These are phyloP conservation scores for Brachionus plicatilis DNA, from an alignment of 1,140 invertebrate genomes.

Conservation along the genomic window DNA sequence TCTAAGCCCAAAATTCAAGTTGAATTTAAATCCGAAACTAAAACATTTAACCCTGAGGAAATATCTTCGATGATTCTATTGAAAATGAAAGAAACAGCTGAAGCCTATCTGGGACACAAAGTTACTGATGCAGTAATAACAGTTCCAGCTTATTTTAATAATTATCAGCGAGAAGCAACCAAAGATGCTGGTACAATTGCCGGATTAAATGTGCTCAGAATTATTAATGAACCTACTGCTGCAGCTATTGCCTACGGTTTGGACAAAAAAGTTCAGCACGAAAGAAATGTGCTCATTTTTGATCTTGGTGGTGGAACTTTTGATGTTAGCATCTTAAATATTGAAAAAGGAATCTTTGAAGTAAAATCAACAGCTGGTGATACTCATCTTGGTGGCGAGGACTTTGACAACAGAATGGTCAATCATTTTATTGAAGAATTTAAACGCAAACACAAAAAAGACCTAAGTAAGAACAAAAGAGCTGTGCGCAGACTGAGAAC, in stretches of 20 bases:
- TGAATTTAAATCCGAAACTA: slow-evolving; percentile 79
- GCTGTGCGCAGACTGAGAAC: slow-evolving; percentile 83
- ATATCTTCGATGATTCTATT: slow-evolving; percentile 79
- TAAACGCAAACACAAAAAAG: slow-evolving; percentile 94
- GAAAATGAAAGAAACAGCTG: slow-evolving; percentile 85
- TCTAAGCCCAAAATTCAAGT: slow-evolving; percentile 75
- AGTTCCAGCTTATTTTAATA: slow-evolving; percentile 59
- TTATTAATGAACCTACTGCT: slow-evolving; percentile 58
- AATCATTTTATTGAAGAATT: slow-evolving; percentile 93
- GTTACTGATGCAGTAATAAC: slow-evolving; percentile 42
- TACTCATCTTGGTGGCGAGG: slow-evolving; percentile 94
- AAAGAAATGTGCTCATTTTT: slow-evolving; percentile 65
- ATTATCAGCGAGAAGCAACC: slow-evolving; percentile 59
- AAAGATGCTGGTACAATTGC: slow-evolving; percentile 60
- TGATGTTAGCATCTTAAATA: slow-evolving; percentile 88
- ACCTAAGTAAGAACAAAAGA: slow-evolving; percentile 78
- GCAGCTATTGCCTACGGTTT: slow-evolving; percentile 58
- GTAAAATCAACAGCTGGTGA: slow-evolving; percentile 94
- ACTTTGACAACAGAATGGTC: slow-evolving; percentile 92
- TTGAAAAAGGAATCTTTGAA: slow-evolving; percentile 87
- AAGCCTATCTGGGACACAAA: slow-evolving; percentile 77
- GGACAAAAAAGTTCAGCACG: slow-evolving; percentile 54
- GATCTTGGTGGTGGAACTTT: slow-evolving; percentile 96
- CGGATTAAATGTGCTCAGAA: slow-evolving; percentile 59
- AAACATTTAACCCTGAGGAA: slow-evolving; percentile 84